Percentiles rank a stretch among this genome's conserved stretches.
Evolutionary conservation across 2,888 invertebrate genomes (phyloP).

Genomic region (Zeuzera pyrina): DNA sequence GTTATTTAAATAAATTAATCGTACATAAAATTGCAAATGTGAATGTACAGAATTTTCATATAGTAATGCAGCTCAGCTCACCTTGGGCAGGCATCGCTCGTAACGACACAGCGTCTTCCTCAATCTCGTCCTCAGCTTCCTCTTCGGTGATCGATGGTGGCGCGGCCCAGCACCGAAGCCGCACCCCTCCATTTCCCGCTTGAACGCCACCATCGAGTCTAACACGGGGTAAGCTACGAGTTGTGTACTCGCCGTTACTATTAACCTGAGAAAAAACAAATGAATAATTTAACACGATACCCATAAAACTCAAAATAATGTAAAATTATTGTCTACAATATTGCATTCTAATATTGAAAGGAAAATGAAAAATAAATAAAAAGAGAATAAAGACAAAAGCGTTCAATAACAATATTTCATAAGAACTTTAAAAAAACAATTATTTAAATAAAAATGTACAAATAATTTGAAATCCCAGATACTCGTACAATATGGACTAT

Average conservation of each 20-base stretch:
- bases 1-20: too few species aligned
- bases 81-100: slow-evolving; percentile 76
- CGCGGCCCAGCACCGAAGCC: slow-evolving; percentile 74
- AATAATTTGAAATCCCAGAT: too few species aligned
- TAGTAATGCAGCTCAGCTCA: slow-evolving; percentile 50
- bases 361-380: too few species aligned
- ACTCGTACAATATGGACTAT: too few species aligned
- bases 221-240: slow-evolving; percentile 74
- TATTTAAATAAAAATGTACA: too few species aligned
- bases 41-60: background rate
- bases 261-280: slow-evolving; percentile 32
- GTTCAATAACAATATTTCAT: too few species aligned
- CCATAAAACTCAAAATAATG: too few species aligned
- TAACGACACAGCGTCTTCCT: slow-evolving; percentile 77
- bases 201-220: slow-evolving; percentile 79
- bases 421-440: too few species aligned
- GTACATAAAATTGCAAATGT: background rate
- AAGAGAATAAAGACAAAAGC: too few species aligned
- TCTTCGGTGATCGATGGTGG: slow-evolving; percentile 80
- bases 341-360: too few species aligned
- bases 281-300: too few species aligned
- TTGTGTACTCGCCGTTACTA: slow-evolving; percentile 56
- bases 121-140: slow-evolving; percentile 74
- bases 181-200: slow-evolving; percentile 73
- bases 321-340: too few species aligned